A percentile compares a stretch with the other conserved stretches of the same genome.
Conservation (phyloP, 2,113 vertebrate genomes). For the Calonectris borealis region DNA sequence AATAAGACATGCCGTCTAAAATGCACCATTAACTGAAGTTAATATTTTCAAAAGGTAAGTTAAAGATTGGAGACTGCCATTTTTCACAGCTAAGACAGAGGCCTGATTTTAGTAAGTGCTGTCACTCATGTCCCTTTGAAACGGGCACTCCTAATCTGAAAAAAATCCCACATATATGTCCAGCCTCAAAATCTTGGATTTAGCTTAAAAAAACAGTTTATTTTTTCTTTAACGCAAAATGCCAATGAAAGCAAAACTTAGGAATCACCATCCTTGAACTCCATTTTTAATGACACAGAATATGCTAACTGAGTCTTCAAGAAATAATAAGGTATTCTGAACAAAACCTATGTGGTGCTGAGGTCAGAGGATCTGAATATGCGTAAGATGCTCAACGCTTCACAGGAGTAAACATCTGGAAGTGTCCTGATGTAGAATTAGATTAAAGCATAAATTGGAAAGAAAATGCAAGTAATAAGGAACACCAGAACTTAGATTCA, state of each 20-base stretch:
- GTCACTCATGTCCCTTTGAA: background rate
- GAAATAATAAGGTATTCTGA: background rate
- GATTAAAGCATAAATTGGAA: background rate
- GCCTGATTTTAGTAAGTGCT: background rate
- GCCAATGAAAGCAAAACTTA: background rate
- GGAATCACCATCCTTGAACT: background rate
- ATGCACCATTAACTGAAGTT: background rate
- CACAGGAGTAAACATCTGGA: background rate
- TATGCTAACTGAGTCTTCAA: background rate
- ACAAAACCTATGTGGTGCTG: background rate
- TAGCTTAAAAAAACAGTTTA: background rate
- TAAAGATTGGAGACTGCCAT: background rate
- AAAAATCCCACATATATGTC: background rate
- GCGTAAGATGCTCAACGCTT: background rate
- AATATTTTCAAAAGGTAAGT: background rate
- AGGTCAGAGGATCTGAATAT: background rate
- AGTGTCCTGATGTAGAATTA: background rate
- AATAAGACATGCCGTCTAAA: background rate
- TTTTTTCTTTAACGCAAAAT: background rate
- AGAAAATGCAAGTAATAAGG: background rate
- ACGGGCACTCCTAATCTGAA: background rate
- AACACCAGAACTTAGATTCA: background rate
- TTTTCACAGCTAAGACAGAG: background rate
- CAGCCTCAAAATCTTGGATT: background rate
- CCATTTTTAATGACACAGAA: background rate